Conservation (phyloP, 1,140 invertebrate species). For the Leguminivora glycinivorella region DNA sequence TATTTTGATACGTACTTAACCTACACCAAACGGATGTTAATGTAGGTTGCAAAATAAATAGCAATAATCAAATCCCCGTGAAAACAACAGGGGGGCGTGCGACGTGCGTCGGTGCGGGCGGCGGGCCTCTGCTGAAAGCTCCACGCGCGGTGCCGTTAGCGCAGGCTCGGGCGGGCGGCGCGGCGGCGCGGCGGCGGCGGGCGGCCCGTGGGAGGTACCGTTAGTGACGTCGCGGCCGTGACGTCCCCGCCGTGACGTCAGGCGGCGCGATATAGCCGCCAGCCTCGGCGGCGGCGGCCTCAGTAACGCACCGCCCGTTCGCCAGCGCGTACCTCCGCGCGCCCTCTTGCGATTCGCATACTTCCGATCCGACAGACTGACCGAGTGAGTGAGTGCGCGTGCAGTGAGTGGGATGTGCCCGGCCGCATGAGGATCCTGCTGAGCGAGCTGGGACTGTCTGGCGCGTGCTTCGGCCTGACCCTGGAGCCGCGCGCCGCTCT, state of each 20-base stretch:
- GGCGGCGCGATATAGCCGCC: slow-evolving; percentile 75
- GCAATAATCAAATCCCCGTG: background rate
- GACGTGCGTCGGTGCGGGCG: slow-evolving; percentile 28
- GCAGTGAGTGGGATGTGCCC: slow-evolving; percentile 76
- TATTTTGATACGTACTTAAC: background rate
- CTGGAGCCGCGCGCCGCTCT: slow-evolving; percentile 74
- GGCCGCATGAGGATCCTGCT: slow-evolving; percentile 80
- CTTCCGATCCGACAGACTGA: slow-evolving; percentile 49
- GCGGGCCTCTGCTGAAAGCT: slow-evolving; percentile 33
- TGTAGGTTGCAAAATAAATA: slow-evolving; percentile 5
- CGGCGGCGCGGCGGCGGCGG: slow-evolving; percentile 71
- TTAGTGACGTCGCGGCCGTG: slow-evolving; percentile 74
- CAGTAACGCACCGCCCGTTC: slow-evolving; percentile 76
- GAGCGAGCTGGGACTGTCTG: slow-evolving; percentile 78
- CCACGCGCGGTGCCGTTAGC: slow-evolving; percentile 76
- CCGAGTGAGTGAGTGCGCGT: slow-evolving; percentile 75
- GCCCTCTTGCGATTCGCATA: slow-evolving; percentile 53
- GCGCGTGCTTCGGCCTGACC: slow-evolving; percentile 75
- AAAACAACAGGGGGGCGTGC: background rate
- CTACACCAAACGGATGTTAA: background rate
- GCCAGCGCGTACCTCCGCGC: slow-evolving; percentile 67
- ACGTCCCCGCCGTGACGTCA: slow-evolving; percentile 77
- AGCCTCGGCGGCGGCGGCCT: slow-evolving; percentile 75
- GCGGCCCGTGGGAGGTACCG: slow-evolving; percentile 77
- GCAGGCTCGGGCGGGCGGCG: slow-evolving; percentile 74